Conservation (phyloP, 2,113 vertebrate species). For the Pteruthius melanotis region DNA sequence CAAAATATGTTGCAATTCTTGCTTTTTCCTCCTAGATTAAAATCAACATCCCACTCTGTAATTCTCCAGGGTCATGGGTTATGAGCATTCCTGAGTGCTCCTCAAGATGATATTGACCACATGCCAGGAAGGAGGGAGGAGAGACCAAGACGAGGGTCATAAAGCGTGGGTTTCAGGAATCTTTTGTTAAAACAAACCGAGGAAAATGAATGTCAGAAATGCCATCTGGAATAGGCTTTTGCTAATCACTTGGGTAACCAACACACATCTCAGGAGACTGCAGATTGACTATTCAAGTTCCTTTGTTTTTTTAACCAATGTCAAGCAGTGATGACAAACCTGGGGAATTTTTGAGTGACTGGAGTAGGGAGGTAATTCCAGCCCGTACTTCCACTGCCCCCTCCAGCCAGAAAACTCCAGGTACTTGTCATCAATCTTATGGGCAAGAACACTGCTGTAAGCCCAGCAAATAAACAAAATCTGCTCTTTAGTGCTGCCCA, state of each 20-base stretch:
- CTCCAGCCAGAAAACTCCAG: neutral
- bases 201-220: conserved; percentile 24
- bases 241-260: neutral
- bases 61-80: neutral
- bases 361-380: neutral
- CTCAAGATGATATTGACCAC: conserved; percentile 34
- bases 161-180: neutral
- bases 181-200: conserved; percentile 30
- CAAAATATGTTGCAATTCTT: conserved; percentile 21
- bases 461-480: neutral
- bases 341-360: neutral
- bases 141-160: neutral
- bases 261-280: neutral
- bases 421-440: neutral
- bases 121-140: conserved; percentile 4
- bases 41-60: conserved; percentile 7
- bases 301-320: neutral
- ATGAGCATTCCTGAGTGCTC: conserved; percentile 35
- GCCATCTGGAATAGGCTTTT: neutral
- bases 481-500: rapidly evolving
- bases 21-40: conserved; percentile 8
- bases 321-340: neutral
- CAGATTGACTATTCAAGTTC: neutral
- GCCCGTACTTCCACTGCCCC: rapidly evolving
- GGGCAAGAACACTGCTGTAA: neutral